Percentiles rank a stretch among this genome's conserved stretches.
Conservation (phyloP, 1,140 invertebrate species). For the Zaprionus ornatus region DNA sequence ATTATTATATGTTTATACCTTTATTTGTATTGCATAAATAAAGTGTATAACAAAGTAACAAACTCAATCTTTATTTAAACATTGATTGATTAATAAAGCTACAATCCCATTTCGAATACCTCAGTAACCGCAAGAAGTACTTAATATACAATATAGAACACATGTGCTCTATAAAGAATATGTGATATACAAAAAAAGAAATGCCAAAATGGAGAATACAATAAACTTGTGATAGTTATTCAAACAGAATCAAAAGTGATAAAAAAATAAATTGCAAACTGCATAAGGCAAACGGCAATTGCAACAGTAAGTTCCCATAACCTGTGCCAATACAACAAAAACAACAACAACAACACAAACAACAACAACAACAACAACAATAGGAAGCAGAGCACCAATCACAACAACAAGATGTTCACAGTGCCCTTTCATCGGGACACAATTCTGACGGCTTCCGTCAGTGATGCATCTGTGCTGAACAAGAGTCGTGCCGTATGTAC, state of each 20-base stretch:
- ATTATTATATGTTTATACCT: no score
- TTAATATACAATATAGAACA: not conserved
- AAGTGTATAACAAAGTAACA: not conserved
- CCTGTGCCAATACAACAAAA: slow-evolving; percentile 10
- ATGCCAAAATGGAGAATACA: slow-evolving; percentile 22
- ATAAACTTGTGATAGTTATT: slow-evolving; percentile 52
- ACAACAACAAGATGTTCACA: slow-evolving; percentile 71
- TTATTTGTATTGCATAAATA: no score
- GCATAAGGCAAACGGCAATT: slow-evolving; percentile 16
- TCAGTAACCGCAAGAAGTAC: not conserved
- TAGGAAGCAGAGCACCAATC: no score
- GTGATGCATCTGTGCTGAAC: slow-evolving; percentile 81
- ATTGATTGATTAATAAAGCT: not conserved
- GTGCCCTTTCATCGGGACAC: slow-evolving; percentile 83
- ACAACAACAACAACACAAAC: slow-evolving; percentile 12
- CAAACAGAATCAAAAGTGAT: slow-evolving; percentile 11
- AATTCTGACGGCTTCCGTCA: slow-evolving; percentile 79
- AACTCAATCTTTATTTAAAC: not conserved
- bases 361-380: slow-evolving; percentile 12
- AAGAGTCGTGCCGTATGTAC: slow-evolving; percentile 80
- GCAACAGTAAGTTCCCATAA: slow-evolving; percentile 61
- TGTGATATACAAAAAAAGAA: slow-evolving; percentile 2
- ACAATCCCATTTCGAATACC: not conserved
- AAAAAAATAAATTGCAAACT: slow-evolving; percentile 40
- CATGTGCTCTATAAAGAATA: not conserved